Conservation (phyloP, 2,888 invertebrate genomes). For the Callimorpha dominula region DNA sequence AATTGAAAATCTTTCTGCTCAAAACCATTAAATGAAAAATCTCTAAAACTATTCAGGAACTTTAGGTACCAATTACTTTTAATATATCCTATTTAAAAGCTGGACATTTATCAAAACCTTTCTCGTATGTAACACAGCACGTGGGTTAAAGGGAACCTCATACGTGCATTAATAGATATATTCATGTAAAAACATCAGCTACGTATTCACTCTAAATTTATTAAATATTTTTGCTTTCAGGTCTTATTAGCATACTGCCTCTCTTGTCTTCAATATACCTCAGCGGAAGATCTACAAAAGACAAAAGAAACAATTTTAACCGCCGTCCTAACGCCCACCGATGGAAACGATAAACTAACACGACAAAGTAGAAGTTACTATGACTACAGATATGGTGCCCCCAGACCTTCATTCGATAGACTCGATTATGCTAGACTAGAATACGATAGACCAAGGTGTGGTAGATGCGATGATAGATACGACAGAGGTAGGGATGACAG, state of each 20-base stretch:
- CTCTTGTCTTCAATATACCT: slow-evolving; percentile 47
- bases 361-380: slow-evolving; percentile 78
- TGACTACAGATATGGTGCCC: slow-evolving; percentile 69
- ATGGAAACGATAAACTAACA: slow-evolving; percentile 57
- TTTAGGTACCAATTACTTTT: too few species aligned
- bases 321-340: slow-evolving; percentile 58
- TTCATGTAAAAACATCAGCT: neutral
- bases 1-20: too few species aligned
- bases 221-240: slow-evolving; percentile 60
- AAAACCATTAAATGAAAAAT: too few species aligned
- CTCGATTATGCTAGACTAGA: slow-evolving; percentile 55
- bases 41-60: too few species aligned
- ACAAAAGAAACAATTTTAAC: slow-evolving; percentile 67
- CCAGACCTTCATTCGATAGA: slow-evolving; percentile 68
- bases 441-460: slow-evolving; percentile 70
- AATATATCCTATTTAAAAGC: too few species aligned
- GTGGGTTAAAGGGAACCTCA: too few species aligned
- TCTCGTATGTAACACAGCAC: too few species aligned
- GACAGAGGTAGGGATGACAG: slow-evolving; percentile 57
- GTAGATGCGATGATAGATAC: slow-evolving; percentile 68
- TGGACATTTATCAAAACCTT: too few species aligned
- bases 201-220: neutral
- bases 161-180: too few species aligned
- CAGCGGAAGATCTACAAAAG: slow-evolving; percentile 48
- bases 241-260: slow-evolving; percentile 51